These are phyloP conservation scores for Hemaris fuciformis DNA, from an alignment of 2,888 invertebrate genomes.

Conservation along the genomic window DNA sequence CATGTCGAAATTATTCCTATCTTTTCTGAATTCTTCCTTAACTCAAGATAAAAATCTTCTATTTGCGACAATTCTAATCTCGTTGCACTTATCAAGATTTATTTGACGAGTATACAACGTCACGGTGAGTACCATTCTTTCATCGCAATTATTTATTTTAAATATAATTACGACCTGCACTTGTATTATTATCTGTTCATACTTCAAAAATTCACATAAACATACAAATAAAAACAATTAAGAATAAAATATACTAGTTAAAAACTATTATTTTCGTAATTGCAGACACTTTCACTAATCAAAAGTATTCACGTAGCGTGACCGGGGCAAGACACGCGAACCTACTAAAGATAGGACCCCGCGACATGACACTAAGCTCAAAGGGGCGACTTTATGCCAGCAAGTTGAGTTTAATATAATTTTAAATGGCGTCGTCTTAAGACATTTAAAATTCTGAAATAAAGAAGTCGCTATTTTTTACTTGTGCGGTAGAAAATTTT, in stretches of 20 bases:
- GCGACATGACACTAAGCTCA: neutral
- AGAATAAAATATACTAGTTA: neutral
- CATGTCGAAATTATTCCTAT: too few relatives aligned
- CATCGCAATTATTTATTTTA: too few relatives aligned
- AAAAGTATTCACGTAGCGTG: neutral
- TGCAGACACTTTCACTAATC: slow-evolving; percentile 6
- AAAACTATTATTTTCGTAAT: neutral
- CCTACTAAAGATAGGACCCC: neutral
- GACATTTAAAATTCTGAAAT: neutral
- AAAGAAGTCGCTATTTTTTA: neutral
- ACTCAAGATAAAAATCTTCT: too few relatives aligned
- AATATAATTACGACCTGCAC: too few relatives aligned
- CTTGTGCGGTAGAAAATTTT: too few relatives aligned
- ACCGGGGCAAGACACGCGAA: neutral
- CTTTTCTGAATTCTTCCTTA: too few relatives aligned
- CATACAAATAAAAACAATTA: neutral
- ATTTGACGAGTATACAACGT: too few relatives aligned
- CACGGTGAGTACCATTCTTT: too few relatives aligned
- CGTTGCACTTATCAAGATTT: too few relatives aligned
- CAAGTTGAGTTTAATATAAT: neutral
- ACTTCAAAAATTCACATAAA: too few relatives aligned
- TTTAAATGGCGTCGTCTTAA: neutral
- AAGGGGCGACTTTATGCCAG: neutral
- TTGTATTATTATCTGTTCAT: too few relatives aligned
- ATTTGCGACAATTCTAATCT: too few relatives aligned